These are phyloP conservation scores for Protobothrops mucrosquamatus DNA, from an alignment of 2,113 vertebrate genomes.

Conservation along the genomic window DNA sequence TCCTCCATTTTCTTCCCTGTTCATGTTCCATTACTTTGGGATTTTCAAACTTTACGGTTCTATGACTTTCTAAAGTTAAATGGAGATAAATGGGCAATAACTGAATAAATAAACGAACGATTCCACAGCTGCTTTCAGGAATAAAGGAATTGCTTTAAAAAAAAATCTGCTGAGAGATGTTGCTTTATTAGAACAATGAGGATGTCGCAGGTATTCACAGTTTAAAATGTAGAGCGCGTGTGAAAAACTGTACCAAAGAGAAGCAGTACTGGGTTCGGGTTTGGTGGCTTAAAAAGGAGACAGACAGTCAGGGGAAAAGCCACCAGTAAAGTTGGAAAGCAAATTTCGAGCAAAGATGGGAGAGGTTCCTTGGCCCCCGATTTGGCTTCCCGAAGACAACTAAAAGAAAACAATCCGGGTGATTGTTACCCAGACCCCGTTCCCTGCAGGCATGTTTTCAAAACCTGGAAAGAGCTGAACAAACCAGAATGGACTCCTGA, in stretches of 20 bases:
- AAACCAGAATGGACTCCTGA: background rate
- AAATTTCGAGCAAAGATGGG: too few species aligned
- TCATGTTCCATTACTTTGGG: background rate
- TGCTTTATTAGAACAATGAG: background rate
- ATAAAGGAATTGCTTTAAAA: background rate
- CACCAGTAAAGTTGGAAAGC: background rate
- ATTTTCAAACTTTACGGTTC: background rate
- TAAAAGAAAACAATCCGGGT: background rate
- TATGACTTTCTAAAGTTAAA: background rate
- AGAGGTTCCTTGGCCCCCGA: background rate
- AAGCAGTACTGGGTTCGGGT: background rate
- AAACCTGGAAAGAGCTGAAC: background rate
- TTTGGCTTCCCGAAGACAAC: background rate
- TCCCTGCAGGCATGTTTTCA: background rate
- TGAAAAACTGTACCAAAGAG: background rate
- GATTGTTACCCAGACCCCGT: background rate
- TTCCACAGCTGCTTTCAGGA: background rate
- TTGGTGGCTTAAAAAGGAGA: too few species aligned
- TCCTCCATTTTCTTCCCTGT: background rate
- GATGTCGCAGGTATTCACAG: background rate
- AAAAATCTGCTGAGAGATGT: background rate
- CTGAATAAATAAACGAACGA: background rate
- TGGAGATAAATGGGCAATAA: background rate
- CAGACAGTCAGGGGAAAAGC: too few species aligned
- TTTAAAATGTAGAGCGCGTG: background rate